These are phyloP conservation scores for Diploscapter pachys DNA, from an alignment of 1,140 invertebrate species.

Conservation along the genomic window DNA sequence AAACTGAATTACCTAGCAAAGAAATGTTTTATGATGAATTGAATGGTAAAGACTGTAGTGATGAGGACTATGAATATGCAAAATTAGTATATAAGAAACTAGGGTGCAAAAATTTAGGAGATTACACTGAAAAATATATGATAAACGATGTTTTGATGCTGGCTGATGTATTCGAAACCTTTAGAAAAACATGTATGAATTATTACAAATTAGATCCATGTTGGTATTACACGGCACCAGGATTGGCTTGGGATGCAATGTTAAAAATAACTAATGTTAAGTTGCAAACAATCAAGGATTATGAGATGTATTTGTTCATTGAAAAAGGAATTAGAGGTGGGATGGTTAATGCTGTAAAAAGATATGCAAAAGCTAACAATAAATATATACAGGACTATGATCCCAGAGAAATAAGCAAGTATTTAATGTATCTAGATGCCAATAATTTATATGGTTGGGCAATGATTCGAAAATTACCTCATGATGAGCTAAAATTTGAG, in stretches of 20 bases:
- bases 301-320: slow-evolving; percentile 43
- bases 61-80: slow-evolving; percentile 47
- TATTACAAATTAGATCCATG: slow-evolving; percentile 48
- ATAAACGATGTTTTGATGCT: slow-evolving; percentile 38
- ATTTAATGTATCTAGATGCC: slow-evolving; percentile 46
- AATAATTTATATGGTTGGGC: slow-evolving; percentile 47
- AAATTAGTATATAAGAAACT: slow-evolving; percentile 38
- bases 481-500: slow-evolving; percentile 31
- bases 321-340: slow-evolving; percentile 47
- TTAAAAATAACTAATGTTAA: slow-evolving; percentile 42
- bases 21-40: slow-evolving; percentile 44
- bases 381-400: slow-evolving; percentile 42
- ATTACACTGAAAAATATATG: slow-evolving; percentile 49
- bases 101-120: slow-evolving; percentile 37
- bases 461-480: slow-evolving; percentile 28
- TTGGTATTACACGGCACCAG: slow-evolving; percentile 46
- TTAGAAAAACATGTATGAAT: slow-evolving; percentile 38
- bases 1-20: slow-evolving; percentile 44
- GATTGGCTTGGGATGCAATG: slow-evolving; percentile 48
- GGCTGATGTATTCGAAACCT: slow-evolving; percentile 52
- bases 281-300: slow-evolving; percentile 37
- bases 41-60: slow-evolving; percentile 21
- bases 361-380: slow-evolving; percentile 51
- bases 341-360: slow-evolving; percentile 38
- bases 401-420: slow-evolving; percentile 32